These are phyloP conservation scores for Phorcus lineatus DNA, from an alignment of 2,888 invertebrate species.

Conservation along the genomic window DNA sequence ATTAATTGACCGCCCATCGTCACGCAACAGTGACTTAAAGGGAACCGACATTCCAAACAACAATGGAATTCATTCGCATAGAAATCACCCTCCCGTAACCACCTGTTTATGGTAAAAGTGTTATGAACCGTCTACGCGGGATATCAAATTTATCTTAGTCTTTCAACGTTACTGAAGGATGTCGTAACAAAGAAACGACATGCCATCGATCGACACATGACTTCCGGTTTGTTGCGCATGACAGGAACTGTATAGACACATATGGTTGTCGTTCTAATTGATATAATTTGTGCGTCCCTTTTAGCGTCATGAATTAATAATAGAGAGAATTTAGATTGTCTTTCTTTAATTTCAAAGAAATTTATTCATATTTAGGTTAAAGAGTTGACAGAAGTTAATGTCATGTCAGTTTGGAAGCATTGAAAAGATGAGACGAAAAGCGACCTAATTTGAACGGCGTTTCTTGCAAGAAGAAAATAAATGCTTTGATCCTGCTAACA, in stretches of 20 bases:
- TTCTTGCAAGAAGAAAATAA: no score
- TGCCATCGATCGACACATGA: slow-evolving; percentile 6
- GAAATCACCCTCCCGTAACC: not conserved
- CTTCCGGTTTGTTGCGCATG: slow-evolving; percentile 3
- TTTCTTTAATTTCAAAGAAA: no score
- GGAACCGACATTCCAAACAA: not conserved
- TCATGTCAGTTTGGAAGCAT: no score
- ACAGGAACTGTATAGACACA: not conserved
- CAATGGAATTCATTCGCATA: not conserved
- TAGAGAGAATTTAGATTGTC: no score
- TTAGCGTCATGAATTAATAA: no score
- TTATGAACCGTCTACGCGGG: not conserved
- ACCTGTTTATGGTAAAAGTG: not conserved
- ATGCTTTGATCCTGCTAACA: no score
- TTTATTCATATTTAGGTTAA: no score
- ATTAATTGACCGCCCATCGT: not conserved
- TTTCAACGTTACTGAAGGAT: slow-evolving; percentile 3
- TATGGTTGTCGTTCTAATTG: not conserved
- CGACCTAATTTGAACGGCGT: no score
- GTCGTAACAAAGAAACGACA: not conserved
- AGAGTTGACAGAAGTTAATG: no score
- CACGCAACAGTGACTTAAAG: not conserved
- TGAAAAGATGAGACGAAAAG: no score
- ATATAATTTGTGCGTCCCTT: no score
- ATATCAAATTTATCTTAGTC: not conserved